Evolutionary conservation across 2,113 vertebrate species (phyloP).

Genomic region (Apeltes quadracus): DNA sequence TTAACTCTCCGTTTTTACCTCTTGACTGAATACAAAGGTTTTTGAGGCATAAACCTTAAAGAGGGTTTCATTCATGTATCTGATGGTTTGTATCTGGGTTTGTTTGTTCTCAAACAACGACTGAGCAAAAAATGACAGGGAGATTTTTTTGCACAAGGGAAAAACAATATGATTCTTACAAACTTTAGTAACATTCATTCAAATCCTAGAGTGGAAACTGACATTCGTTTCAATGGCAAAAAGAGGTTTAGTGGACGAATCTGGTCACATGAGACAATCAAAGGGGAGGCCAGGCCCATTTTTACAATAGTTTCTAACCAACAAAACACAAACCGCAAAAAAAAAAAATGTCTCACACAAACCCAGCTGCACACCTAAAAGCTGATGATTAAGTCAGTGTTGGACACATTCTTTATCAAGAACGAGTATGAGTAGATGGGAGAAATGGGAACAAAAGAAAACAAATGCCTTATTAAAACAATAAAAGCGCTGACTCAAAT

Average conservation of each 20-base stretch:
- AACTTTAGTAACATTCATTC: background rate
- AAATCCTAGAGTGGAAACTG: background rate
- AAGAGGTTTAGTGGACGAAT: background rate
- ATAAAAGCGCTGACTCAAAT: background rate
- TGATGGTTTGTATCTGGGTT: constrained; percentile 1
- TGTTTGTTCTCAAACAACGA: background rate
- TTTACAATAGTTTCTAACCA: background rate
- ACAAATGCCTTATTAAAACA: background rate
- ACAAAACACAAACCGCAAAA: background rate
- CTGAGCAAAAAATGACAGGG: background rate
- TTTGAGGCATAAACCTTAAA: background rate
- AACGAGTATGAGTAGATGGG: background rate
- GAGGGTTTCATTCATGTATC: background rate
- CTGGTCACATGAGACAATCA: background rate
- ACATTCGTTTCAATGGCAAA: background rate
- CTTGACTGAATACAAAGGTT: constrained; percentile 2
- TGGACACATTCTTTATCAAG: background rate
- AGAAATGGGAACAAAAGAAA: background rate
- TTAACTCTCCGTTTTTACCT: background rate
- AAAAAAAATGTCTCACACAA: background rate
- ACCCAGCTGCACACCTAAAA: background rate
- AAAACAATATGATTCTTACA: background rate
- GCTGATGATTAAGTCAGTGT: background rate
- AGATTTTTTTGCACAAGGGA: background rate
- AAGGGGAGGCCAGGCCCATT: background rate